Percentiles rank a stretch among this genome's conserved stretches.
Conservation (phyloP, 2,888 invertebrate genomes). For the Willowsia nigromaculata region DNA sequence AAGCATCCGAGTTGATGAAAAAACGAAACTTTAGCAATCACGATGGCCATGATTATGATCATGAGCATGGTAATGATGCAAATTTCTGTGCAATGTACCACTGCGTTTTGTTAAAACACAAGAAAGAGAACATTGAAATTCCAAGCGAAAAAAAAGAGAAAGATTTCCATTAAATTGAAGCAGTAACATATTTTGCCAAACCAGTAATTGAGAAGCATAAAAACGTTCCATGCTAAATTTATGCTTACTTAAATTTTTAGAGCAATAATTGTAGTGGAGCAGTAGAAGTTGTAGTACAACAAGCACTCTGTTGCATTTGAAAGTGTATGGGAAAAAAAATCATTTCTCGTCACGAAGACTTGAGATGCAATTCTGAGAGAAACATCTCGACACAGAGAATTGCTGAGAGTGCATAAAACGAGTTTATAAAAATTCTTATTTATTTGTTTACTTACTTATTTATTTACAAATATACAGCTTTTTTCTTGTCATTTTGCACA, state of each 20-base stretch:
- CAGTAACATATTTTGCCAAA: background rate
- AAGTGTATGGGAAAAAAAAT: background rate
- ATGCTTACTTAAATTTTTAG: background rate
- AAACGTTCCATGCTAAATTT: background rate
- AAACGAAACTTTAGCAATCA: background rate
- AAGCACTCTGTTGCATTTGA: background rate
- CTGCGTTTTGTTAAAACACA: background rate
- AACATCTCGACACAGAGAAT: background rate
- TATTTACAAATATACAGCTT: background rate
- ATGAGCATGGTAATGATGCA: background rate
- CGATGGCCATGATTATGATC: background rate
- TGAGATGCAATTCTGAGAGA: background rate
- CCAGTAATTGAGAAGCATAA: background rate
- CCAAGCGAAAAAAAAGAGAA: too few species aligned
- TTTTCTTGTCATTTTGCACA: constrained; percentile 30
- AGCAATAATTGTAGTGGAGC: background rate
- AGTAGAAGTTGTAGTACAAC: too few species aligned
- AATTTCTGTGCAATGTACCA: background rate
- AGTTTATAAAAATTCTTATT: background rate
- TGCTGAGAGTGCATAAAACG: constrained; percentile 5
- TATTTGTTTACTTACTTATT: constrained; percentile 7
- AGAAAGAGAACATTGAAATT: background rate
- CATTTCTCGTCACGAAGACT: too few species aligned
- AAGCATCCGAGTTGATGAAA: background rate
- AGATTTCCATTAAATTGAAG: background rate